Base-by-base conservation (phyloP, 2,888 invertebrate species). In the Pecten maximus region DNA sequence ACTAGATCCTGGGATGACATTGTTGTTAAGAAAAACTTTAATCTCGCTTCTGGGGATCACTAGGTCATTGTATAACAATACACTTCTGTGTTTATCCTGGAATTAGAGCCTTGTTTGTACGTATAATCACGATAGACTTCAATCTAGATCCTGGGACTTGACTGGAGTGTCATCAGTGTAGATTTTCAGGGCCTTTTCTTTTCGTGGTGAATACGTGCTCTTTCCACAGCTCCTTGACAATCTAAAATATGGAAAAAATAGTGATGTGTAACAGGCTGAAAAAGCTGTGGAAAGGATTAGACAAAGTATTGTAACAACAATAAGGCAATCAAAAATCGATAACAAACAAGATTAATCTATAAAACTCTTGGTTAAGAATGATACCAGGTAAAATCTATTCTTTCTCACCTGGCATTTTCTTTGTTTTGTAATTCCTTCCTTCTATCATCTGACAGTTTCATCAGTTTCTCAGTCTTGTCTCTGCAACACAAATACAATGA, bases 161-260 rank as follows among this genome's bases (percentile, higher is more conserved):
- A 88, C 89, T 19, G 91, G 91, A 40, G 92, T 89, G 40, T 96
- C 95, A 54, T 98, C 98, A 94, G 98, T 97, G 96, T 98, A 98
- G 94, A 98, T 98, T 97, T 98, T 98, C 89, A 98, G 97, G 48
- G 98, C 98, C 94, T 97, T 97, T 96, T 98, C 98, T 94, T 98
- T 97, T 88, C 98, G 97, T 74, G 98, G 98, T 91, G 98, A 98
- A 92, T 96, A 96, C 6, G 94, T 95, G 91, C 88, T 94, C 91
- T 54, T 94, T 92, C 89, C 90, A 93, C 89, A 92, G 87, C 89
- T 92, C 91, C 94, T 94, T 10, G 95, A 94, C 89, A 95, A 92
- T 91, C 95, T 95, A 93, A 40, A 93, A 92, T 40, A 19, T 40
- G 87, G 60, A 40, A 92, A 54, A 60, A 87, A 88, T 28, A 86